A percentile compares a stretch with the other conserved stretches of the same genome.
Evolutionary conservation across 2,888 invertebrate species (phyloP).

Genomic region (Melanotus villosus): DNA sequence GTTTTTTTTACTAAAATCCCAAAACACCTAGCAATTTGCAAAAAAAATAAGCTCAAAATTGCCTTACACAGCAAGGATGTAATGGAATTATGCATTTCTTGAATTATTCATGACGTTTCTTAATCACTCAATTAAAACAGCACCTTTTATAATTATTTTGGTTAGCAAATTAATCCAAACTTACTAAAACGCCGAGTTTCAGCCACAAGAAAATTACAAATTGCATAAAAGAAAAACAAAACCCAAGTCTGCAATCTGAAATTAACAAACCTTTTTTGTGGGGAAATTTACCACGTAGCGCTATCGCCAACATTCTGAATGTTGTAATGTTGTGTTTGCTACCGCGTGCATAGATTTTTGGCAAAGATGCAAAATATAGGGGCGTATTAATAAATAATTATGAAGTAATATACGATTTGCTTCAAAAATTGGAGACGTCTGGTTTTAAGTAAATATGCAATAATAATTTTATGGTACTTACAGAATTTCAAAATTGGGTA

Average conservation of each 20-base stretch:
- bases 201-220: neutral
- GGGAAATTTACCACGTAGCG: neutral
- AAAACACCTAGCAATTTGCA: constrained; percentile 3
- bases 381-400: constrained; percentile 5
- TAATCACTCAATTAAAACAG: constrained; percentile 15
- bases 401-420: neutral
- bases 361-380: constrained; percentile 1
- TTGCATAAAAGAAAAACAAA: neutral
- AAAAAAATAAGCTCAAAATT: neutral
- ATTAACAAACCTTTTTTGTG: neutral
- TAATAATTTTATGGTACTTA: too few species aligned
- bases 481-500: too few species aligned
- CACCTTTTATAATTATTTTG: constrained; percentile 20
- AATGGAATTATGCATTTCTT: constrained; percentile 20
- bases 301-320: neutral
- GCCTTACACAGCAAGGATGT: neutral
- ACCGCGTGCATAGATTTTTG: neutral
- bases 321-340: neutral
- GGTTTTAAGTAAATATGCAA: too few species aligned
- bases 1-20: too few species aligned
- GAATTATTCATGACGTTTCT: constrained; percentile 20
- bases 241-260: neutral
- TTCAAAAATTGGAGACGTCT: too few species aligned
- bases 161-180: constrained; percentile 4
- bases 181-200: neutral